These are phyloP conservation scores for Callocephalon fimbriatum DNA, from an alignment of 2,113 vertebrate species.

Conservation along the genomic window DNA sequence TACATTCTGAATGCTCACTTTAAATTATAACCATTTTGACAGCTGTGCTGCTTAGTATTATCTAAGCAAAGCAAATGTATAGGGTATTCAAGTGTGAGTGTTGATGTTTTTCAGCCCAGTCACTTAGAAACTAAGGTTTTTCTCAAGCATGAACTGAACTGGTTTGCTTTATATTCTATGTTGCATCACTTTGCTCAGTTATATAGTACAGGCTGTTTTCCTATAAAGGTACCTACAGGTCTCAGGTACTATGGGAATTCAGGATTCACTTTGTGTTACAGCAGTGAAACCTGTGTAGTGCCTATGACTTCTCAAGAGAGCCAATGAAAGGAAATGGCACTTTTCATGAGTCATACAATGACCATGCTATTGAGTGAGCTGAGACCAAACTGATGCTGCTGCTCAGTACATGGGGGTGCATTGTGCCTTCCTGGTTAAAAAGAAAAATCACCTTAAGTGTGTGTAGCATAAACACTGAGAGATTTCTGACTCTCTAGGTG, in stretches of 20 bases:
- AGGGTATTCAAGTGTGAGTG: conserved; percentile 35
- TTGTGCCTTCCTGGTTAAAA: background rate
- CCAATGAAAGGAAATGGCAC: background rate
- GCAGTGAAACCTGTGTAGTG: background rate
- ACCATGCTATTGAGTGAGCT: background rate
- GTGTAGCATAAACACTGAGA: background rate
- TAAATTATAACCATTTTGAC: conserved; percentile 76
- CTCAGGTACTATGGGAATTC: conserved; percentile 35
- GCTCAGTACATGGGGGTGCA: background rate
- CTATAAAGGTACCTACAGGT: background rate
- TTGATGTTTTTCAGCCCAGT: conserved; percentile 44
- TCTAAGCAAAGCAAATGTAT: conserved; percentile 59
- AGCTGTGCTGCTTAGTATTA: conserved; percentile 65
- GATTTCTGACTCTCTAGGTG: background rate
- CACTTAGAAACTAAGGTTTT: conserved; percentile 59
- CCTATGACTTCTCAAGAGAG: background rate
- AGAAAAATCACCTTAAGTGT: background rate
- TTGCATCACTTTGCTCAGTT: conserved; percentile 49
- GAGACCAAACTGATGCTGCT: background rate
- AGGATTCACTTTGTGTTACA: conserved; percentile 57
- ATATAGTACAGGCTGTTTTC: conserved; percentile 15
- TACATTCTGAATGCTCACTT: conserved; percentile 66
- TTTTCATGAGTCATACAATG: background rate
- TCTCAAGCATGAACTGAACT: conserved; percentile 49
- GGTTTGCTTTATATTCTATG: conserved; percentile 40